Evolutionary conservation across 2,797 vertebrate genomes (phyloP), one percentile per base, ranked within the genome.

Genomic region (Thalassophryne amazonica): DNA sequence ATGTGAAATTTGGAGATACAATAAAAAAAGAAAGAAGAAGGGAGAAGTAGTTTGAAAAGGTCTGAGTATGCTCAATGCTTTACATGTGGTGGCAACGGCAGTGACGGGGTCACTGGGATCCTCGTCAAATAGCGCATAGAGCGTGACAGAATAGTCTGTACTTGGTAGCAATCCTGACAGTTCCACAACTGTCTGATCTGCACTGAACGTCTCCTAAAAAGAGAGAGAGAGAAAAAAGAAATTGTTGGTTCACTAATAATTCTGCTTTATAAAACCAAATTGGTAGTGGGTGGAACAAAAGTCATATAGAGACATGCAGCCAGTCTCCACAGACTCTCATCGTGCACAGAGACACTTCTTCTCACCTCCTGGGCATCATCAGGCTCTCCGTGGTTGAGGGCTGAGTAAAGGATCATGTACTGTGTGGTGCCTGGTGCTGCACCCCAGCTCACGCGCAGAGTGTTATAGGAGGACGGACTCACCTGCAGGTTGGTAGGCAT

Each of bases 91-190:
- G 63, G 92, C 91, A 0, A 86, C 87, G 55, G 94, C 78, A 19
- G 89, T 93, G 67, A 86, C 88, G 0, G 94, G 93, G 35, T 97
- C 94, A 0, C 97, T 97, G 20, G 91, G 90, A 3, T 98, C 95
- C 6, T 94, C 89, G 1, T 95, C 94, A 0, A 88, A 92, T 53
- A 97, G 88, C 0, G 93, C 93, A 0, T 94, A 95, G 24, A 97
- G 91, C 0, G 88, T 93, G 0, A 98, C 61, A 0, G 91, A 92
- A 47, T 98, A 97, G 58, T 92, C 91, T 0, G 91, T 94, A 28
- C 85, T 89, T 0, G 94, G 93, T 1, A 88, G 85, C 51, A 98
- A 80, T 15, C 84, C 86, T 0, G 63, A 46, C 69, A 98, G 80
- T 63, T 93, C 88, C 47, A 93, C 88, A 55, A 91, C 87, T 0